Evolutionary conservation across 2,797 vertebrate species (phyloP).

Genomic region (Falco peregrinus): DNA sequence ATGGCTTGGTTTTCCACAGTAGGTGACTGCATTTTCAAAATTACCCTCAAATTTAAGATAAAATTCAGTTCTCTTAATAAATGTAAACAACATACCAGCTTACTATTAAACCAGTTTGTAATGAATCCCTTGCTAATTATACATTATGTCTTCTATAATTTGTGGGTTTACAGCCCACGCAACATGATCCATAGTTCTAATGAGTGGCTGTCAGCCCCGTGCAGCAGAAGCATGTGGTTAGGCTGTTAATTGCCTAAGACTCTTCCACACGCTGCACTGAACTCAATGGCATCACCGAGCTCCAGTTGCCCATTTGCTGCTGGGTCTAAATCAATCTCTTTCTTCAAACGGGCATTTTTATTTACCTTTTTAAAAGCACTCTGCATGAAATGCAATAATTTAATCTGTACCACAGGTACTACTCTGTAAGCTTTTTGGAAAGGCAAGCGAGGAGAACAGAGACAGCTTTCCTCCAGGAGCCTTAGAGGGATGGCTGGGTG

Average conservation of each 20-base stretch:
- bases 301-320: background rate
- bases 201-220: slow-evolving; percentile 29
- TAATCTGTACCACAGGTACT: background rate
- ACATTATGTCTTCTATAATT: background rate
- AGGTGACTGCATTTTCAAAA: slow-evolving; percentile 7
- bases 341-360: background rate
- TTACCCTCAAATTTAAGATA: slow-evolving; percentile 40
- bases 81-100: slow-evolving; percentile 2
- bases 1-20: slow-evolving; percentile 12
- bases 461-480: background rate
- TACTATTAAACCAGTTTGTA: slow-evolving; percentile 4
- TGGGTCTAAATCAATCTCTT: background rate
- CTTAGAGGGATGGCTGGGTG: background rate
- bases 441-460: background rate
- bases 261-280: background rate
- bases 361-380: background rate
- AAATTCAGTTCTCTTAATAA: slow-evolving; percentile 20
- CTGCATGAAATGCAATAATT: background rate
- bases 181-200: slow-evolving; percentile 47
- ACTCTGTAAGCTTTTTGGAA: background rate
- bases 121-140: slow-evolving; percentile 47
- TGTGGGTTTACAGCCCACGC: slow-evolving; percentile 54
- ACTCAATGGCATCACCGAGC: background rate
- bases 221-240: slow-evolving; percentile 32
- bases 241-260: slow-evolving; percentile 9